Percentiles rank a stretch among this genome's conserved stretches.
phyloP scores from a whole-genome alignment of 2,888 invertebrate genomes.

The Steinernema scapterisci region DNA sequence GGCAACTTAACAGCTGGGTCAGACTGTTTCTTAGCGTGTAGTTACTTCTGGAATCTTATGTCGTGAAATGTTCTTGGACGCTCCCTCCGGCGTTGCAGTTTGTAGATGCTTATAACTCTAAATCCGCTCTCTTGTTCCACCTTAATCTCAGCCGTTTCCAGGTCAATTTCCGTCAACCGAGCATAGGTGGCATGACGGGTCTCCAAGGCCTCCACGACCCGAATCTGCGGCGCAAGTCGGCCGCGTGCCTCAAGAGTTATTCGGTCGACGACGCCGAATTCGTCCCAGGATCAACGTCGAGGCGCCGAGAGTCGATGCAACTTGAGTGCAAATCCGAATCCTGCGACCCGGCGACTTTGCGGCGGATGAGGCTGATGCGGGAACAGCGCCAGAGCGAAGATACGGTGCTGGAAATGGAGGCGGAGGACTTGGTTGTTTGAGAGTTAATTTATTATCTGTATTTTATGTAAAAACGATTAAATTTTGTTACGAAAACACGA shows the following conservation, averaged over 20 bases:
- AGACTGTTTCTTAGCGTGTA: no score
- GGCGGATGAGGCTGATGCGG: constrained; percentile 34
- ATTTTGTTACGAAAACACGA: background rate
- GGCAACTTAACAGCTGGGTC: background rate
- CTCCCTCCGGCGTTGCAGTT: no score
- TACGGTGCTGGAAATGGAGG: constrained; percentile 38
- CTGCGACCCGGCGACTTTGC: constrained; percentile 8
- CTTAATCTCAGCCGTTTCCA: background rate
- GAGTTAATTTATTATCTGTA: constrained; percentile 16
- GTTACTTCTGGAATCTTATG: no score
- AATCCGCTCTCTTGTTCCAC: no score
- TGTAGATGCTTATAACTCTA: no score
- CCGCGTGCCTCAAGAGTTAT: constrained; percentile 4
- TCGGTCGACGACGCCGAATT: constrained; percentile 24
- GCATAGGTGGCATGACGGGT: constrained; percentile 29
- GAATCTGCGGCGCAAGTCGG: background rate
- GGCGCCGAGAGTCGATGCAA: background rate
- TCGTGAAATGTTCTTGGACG: no score
- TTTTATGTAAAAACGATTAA: background rate
- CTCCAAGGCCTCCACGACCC: background rate
- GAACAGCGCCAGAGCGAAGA: constrained; percentile 38
- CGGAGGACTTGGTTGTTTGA: constrained; percentile 35
- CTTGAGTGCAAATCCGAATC: constrained; percentile 3
- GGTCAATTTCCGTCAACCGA: constrained; percentile 26
- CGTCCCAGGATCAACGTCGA: background rate